These are phyloP conservation scores for Ornithoptera alexandrae DNA, from an alignment of 2,888 invertebrate genomes.

Conservation along the genomic window DNA sequence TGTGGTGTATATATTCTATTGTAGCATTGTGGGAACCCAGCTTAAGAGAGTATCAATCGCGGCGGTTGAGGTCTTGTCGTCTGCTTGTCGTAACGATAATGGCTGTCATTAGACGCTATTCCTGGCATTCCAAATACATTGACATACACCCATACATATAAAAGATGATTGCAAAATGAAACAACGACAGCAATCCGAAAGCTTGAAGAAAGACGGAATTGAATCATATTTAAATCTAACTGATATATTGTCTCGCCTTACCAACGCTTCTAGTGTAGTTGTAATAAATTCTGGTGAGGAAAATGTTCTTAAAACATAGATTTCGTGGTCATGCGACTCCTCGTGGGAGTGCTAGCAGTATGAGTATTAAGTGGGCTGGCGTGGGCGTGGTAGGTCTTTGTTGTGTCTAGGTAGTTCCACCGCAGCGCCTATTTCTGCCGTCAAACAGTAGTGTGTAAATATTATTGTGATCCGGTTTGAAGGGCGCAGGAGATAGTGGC, in stretches of 20 bases:
- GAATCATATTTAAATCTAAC: background rate
- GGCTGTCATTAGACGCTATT: constrained; percentile 49
- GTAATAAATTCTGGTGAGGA: too few species aligned
- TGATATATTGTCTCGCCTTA: background rate
- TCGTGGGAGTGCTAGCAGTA: too few species aligned
- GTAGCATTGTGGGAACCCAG: constrained; percentile 13
- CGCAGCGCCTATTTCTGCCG: too few species aligned
- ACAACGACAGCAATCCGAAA: background rate
- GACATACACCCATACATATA: constrained; percentile 36
- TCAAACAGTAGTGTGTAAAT: too few species aligned
- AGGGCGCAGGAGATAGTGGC: too few species aligned
- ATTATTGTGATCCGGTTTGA: too few species aligned
- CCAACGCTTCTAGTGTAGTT: background rate
- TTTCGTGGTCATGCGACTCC: too few species aligned
- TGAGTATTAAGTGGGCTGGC: too few species aligned
- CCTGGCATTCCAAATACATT: constrained; percentile 45
- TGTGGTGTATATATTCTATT: background rate
- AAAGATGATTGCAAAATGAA: background rate
- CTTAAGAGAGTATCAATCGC: constrained; percentile 35
- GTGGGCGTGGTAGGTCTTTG: too few species aligned
- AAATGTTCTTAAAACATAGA: too few species aligned
- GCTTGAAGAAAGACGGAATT: background rate
- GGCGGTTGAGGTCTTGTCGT: constrained; percentile 47
- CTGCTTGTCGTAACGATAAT: constrained; percentile 52
- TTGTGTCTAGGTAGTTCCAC: too few species aligned